Evolutionary conservation across 2,888 invertebrate species (phyloP), one percentile per base, ranked within the genome.

Genomic region (Aphodius granarius): DNA sequence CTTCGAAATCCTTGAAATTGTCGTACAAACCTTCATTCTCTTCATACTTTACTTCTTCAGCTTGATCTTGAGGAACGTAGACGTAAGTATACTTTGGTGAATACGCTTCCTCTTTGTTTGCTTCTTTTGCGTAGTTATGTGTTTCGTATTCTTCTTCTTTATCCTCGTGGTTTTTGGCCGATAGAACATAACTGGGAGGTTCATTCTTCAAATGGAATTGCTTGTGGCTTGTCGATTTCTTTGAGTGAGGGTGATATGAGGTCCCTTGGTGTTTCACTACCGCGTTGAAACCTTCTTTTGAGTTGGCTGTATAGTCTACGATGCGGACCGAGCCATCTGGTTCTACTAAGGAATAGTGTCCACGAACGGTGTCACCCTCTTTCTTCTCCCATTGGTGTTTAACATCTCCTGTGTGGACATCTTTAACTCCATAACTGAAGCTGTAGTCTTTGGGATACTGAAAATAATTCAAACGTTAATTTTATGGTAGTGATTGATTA

Each of bases 331-430:
- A 89, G 71, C 93, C 93, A 82, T 92, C 93, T 63, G 92, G 90
- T 84, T 93, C 92, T 71, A 93, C 84, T 18, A 93, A 87, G 81
- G 92, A 92, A 83, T 93, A 93, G 83, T 90, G 90, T 82, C 91
- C 92, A 86, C 89, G 89, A 22, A 91, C 90, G 80, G 87, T 88
- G 84, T 91, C 90, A 81, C 91, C 91, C 82, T 91, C 88, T 83
- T 90, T 91, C 72, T 89, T 87, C 83, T 92, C 91, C 91, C 91
- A 91, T 76, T 90, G 91, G 73, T 89, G 88, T 81, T 92, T 91
- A 2, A 91, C 86, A 76, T 92, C 91, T 16, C 91, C 91, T 19
- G 91, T 91, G 74, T 88, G 87, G 16, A 86, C 86, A 83, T 91
- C 91, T 79, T 91, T 88, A 16, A 91, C 91, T 73, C 91, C 91